Evolutionary conservation across 1,140 invertebrate species (phyloP).

Genomic region (Drosophila hydei): DNA sequence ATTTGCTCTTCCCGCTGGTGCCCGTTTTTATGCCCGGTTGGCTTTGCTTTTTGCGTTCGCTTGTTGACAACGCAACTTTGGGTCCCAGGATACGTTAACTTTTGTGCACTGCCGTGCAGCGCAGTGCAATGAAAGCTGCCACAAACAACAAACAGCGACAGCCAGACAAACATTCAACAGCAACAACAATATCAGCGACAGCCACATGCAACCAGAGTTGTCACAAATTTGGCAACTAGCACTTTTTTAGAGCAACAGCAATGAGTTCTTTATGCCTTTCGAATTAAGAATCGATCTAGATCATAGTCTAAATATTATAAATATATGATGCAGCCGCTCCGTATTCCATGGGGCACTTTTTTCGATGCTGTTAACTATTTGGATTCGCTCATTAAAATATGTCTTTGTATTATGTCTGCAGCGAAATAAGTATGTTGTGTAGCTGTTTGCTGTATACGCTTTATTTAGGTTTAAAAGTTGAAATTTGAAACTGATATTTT

Average conservation of each 20-base stretch:
- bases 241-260: conserved; percentile 39
- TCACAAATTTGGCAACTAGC: conserved; percentile 26
- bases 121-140: conserved; percentile 72
- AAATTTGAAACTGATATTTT: no score
- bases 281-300: conserved; percentile 5
- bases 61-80: conserved; percentile 77
- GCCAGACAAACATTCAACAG: conserved; percentile 59
- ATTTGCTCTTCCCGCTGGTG: conserved; percentile 14
- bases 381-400: no score
- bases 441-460: no score
- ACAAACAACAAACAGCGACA: conserved; percentile 65
- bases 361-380: no score
- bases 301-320: neutral
- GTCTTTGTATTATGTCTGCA: no score
- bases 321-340: no score
- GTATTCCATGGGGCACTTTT: no score
- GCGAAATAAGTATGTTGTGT: no score
- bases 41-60: conserved; percentile 56
- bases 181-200: neutral
- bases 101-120: conserved; percentile 60
- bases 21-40: conserved; percentile 60
- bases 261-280: conserved; percentile 14
- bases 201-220: conserved; percentile 6
- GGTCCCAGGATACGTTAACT: conserved; percentile 78
- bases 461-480: no score